phyloP scores from a whole-genome alignment of 2,888 invertebrate genomes.

The Alloplasta piceator region DNA sequence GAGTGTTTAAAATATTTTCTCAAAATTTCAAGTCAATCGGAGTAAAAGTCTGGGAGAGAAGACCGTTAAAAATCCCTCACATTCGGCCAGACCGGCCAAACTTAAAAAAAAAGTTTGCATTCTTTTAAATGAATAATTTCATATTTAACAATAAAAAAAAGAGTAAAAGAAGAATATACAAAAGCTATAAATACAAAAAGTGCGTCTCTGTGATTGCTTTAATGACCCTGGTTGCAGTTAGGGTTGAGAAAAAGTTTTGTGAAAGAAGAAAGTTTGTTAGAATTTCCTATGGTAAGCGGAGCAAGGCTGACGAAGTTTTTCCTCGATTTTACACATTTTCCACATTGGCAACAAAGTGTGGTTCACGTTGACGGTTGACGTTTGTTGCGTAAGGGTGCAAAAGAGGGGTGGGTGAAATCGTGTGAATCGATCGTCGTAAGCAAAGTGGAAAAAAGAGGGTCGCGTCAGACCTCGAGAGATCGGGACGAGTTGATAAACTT shows the following conservation, averaged over 20 bases:
- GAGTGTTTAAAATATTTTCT: background rate
- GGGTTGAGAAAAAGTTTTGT: conserved; percentile 33
- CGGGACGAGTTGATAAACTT: conserved; percentile 45
- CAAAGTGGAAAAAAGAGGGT: background rate
- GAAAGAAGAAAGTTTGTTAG: conserved; percentile 3
- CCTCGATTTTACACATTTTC: too few species aligned
- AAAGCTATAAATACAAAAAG: conserved; percentile 8
- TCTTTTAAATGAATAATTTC: too few species aligned
- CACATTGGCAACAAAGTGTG: background rate
- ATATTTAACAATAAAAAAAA: too few species aligned
- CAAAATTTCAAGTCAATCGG: background rate
- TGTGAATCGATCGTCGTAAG: conserved; percentile 51
- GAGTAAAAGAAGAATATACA: too few species aligned
- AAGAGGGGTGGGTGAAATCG: background rate
- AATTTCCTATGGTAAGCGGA: conserved; percentile 50
- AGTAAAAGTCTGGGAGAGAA: too few species aligned
- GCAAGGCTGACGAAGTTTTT: conserved; percentile 40
- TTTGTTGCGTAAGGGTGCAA: too few species aligned
- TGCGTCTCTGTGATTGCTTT: background rate
- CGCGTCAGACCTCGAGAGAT: conserved; percentile 36
- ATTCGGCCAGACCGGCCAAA: too few species aligned
- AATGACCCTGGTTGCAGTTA: conserved; percentile 53
- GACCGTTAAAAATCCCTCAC: too few species aligned
- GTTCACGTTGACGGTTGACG: background rate
- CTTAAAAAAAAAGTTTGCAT: too few species aligned